phyloP scores from a whole-genome alignment of 2,888 invertebrate species.

The Heterodera filipjevi region DNA sequence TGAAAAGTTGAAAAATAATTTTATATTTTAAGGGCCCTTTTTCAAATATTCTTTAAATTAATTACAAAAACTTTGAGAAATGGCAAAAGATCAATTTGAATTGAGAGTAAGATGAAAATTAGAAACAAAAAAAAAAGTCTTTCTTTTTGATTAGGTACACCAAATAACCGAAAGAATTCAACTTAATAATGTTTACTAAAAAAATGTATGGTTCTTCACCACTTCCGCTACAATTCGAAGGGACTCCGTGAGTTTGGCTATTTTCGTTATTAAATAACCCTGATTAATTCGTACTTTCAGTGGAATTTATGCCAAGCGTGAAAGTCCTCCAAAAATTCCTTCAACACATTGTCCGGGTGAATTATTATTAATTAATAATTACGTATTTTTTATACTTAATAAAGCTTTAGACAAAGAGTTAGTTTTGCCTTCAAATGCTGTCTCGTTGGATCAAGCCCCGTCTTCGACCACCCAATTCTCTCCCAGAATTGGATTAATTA shows the following conservation, averaged over 20 bases:
- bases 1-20: too few relatives aligned
- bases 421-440: background rate
- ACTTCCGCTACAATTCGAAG: constrained; percentile 23
- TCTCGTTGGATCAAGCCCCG: background rate
- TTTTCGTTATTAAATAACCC: background rate
- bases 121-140: too few relatives aligned
- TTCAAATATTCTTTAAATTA: too few relatives aligned
- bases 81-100: too few relatives aligned
- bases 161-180: background rate
- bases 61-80: too few relatives aligned
- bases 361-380: background rate
- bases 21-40: too few relatives aligned
- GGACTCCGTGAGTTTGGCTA: constrained; percentile 18
- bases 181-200: constrained; percentile 18
- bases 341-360: constrained; percentile 14
- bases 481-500: background rate
- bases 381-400: background rate
- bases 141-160: too few relatives aligned
- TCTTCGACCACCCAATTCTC: background rate
- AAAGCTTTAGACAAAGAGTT: background rate
- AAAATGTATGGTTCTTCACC: constrained; percentile 16
- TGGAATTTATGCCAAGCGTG: constrained; percentile 34
- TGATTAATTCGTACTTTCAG: constrained; percentile 9
- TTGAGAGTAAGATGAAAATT: too few relatives aligned
- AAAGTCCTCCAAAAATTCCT: constrained; percentile 34